Evolutionary conservation across 2,888 invertebrate species (phyloP).

Genomic region (Melitaea athalia): DNA sequence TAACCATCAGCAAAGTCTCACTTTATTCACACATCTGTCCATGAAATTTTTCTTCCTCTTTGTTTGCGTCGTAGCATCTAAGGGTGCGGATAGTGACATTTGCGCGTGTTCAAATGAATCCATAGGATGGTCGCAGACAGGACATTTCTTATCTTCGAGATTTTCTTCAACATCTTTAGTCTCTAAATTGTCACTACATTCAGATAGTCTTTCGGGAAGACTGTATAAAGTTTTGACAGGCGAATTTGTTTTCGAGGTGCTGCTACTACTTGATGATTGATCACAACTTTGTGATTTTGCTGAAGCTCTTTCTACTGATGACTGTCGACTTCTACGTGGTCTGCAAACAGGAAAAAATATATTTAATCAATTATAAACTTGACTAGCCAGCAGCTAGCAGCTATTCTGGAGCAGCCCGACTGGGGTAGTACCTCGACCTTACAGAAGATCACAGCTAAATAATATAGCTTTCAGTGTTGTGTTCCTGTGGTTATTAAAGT

Average conservation of each 20-base stretch:
- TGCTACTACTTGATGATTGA: constrained; percentile 70
- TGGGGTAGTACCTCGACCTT: too few relatives aligned
- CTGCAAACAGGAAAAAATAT: constrained; percentile 48
- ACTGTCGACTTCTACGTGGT: constrained; percentile 74
- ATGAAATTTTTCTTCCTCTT: constrained; percentile 91
- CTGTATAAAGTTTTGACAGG: constrained; percentile 72
- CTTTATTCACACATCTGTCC: constrained; percentile 92
- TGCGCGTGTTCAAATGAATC: constrained; percentile 80
- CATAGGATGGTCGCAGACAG: constrained; percentile 84
- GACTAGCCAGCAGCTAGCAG: too few relatives aligned
- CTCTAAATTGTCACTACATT: constrained; percentile 69
- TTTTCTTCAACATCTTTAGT: constrained; percentile 55
- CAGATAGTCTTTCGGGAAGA: constrained; percentile 71
- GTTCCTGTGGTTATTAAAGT: too few relatives aligned
- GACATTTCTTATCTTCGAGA: constrained; percentile 47
- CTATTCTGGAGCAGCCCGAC: too few relatives aligned
- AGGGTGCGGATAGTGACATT: constrained; percentile 81
- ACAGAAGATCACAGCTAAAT: too few relatives aligned
- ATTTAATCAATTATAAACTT: background rate
- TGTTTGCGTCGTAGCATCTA: constrained; percentile 81
- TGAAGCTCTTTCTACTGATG: constrained; percentile 69
- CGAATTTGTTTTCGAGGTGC: constrained; percentile 69
- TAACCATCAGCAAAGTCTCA: constrained; percentile 86
- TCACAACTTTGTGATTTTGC: constrained; percentile 73
- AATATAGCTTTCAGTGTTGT: too few relatives aligned